Base-by-base conservation (phyloP, 2,888 invertebrate species). In the Dryocosmus kuriphilus region DNA sequence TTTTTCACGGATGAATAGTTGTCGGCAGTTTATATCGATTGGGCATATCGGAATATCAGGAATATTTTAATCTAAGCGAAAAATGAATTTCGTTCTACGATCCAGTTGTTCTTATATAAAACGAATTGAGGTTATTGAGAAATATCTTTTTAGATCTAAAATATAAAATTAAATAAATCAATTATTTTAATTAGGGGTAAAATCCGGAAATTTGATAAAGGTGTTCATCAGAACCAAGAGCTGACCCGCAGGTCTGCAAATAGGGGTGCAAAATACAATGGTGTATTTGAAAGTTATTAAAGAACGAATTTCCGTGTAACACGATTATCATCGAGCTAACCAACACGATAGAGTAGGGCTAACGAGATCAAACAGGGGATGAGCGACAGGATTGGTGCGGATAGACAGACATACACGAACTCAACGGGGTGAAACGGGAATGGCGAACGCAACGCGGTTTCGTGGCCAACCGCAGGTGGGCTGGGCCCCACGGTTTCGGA, bases 401-500 rank as follows among this genome's bases (percentile, higher is more conserved):
- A 80, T 79, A 79, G 82, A 78, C 51, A 67, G 30, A 73, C 51
- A 46, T 77, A 77, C 61, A 75, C 78, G 63, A 76, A 57, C 76
- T 77, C 75, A 83, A 79, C 82, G 79, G 80, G 79, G 77, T 74
- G 78, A 77, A 82, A 79, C 79, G 80, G 78, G 74, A 80, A 82
- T 76, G 77, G 79, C 74, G 79, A 77, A 74, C 77, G 82, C 75
- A 65, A 55, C 82, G 83, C 74, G 85, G 83, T 88, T 89, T 88
- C 89, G 89, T 85, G 89, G 89, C 79, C 73, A 86, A 84, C 89
- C 89, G 84, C 89, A 88, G 86, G 83, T 85, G 86, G 86, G 81
- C 86, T 87, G 87, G 86, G 85, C 84, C 85, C 85, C 85, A 85
- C 87, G 88, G 88, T 88, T 89, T 86, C 84, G 84, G 88, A 90